Evolutionary conservation across 2,797 vertebrate genomes (phyloP), one percentile per base, ranked within the genome.

Genomic region (Capromys pilorides): DNA sequence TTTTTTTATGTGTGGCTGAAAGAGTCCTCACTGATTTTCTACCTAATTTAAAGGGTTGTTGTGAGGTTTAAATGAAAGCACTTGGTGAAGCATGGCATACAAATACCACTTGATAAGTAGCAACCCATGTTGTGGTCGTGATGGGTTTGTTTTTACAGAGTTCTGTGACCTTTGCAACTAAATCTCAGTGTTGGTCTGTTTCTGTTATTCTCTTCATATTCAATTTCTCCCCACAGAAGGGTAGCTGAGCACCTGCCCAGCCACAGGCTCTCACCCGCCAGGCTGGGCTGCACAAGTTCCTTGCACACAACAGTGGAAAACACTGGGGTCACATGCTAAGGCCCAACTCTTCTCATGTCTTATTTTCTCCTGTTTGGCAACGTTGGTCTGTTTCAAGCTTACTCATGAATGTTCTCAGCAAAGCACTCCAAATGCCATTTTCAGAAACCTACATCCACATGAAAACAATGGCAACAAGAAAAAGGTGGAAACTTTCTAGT

Each of bases 401-500:
- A 61, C 61, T 61, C 57, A 33, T 28, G 45, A 71, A 61, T 5
- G 4, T 89, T 84, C 88, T 61, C 75, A 67, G 80, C n/a, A 39
- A 81, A 93, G 81, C 4, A 14, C 80, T 51, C 83, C 87, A 6
- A 64, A 86, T 36, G 86, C 81, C 93, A 91, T 77, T 64, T 96
- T 84, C 75, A 96, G 89, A 89, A 75, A 86, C 78, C 67, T 13
- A 13, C 80, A 66, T 92, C 88, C 78, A 54, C 86, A 12, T 0
- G 73, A n/a, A 95, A 64, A 93, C 49, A 95, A 89, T 26, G 79
- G 86, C 79, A 94, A 89, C 87, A 36, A 86, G 89, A 54, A 61
- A 86, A 80, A 95, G 93, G 49, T 96, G 59, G 62, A 64, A 82
- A 85, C 95, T 94, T 83, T 93, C 87, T 88, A 90, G 28, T 95